phyloP scores from a whole-genome alignment of 2,113 vertebrate species.

The Zootoca vivipara region DNA sequence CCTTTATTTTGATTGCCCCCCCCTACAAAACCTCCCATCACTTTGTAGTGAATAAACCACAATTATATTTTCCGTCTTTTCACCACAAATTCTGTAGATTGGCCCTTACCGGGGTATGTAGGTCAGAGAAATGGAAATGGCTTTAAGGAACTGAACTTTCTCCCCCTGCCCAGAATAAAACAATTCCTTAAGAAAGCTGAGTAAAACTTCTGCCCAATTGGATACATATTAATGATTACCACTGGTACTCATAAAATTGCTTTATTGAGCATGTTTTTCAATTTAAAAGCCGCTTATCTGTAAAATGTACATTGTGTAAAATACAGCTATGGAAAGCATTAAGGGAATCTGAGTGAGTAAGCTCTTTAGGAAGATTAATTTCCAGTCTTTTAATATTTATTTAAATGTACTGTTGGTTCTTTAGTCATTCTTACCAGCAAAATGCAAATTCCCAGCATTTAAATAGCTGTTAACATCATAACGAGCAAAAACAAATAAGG shows the following conservation, averaged over 20 bases:
- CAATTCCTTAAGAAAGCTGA: neutral
- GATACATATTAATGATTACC: slow-evolving; percentile 10
- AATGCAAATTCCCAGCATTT: slow-evolving; percentile 18
- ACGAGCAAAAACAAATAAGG: neutral
- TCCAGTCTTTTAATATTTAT: neutral
- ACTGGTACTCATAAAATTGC: neutral
- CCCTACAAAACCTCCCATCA: too few species aligned
- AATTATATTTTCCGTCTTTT: too few species aligned
- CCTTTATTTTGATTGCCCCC: too few species aligned
- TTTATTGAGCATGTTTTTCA: neutral
- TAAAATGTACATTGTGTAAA: slow-evolving; percentile 35
- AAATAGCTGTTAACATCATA: slow-evolving; percentile 13
- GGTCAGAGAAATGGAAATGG: slow-evolving; percentile 27
- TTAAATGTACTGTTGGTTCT: slow-evolving; percentile 17
- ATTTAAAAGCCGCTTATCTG: neutral
- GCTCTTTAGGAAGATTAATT: slow-evolving; percentile 26
- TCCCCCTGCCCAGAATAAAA: neutral
- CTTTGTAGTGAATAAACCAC: neutral
- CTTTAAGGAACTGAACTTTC: slow-evolving; percentile 13
- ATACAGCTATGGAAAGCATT: slow-evolving; percentile 13
- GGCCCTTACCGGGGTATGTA: neutral
- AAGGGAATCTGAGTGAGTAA: slow-evolving; percentile 21
- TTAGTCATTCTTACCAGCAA: slow-evolving; percentile 18
- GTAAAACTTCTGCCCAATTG: neutral
- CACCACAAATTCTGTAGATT: neutral